Conservation (phyloP, 2,797 vertebrate species). For the Nyctibius grandis region DNA sequence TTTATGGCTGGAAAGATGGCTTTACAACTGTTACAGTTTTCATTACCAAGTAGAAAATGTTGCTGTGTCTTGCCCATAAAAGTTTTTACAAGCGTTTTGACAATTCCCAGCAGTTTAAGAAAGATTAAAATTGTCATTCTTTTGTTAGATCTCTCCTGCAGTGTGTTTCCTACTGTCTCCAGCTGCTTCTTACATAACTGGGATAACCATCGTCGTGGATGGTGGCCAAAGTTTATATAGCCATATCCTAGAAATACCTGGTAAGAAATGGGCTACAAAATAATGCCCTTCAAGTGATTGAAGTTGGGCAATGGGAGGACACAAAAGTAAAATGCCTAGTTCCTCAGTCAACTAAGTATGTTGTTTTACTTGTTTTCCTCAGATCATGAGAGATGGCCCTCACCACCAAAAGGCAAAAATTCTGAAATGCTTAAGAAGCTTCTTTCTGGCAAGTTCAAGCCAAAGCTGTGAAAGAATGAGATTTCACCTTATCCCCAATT, state of each 20-base stretch:
- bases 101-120: neutral
- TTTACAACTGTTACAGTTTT: neutral
- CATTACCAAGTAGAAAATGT: neutral
- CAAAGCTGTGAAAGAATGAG: conserved; percentile 58
- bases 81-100: neutral
- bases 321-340: neutral
- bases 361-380: conserved; percentile 24
- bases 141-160: conserved; percentile 81
- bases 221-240: conserved; percentile 84
- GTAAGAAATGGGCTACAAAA: conserved; percentile 66
- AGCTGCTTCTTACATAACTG: conserved; percentile 88
- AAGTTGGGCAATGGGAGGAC: neutral
- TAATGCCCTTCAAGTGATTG: neutral
- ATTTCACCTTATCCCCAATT: neutral
- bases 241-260: conserved; percentile 71
- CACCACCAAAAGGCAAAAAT: conserved; percentile 81
- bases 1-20: neutral
- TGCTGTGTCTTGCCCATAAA: neutral
- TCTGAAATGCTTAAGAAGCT: conserved; percentile 73
- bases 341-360: neutral
- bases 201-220: conserved; percentile 86
- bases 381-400: conserved; percentile 90
- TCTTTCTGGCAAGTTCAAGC: conserved; percentile 35
- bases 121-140: neutral
- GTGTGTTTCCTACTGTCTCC: conserved; percentile 95